phyloP scores from a whole-genome alignment of 1,140 invertebrate species.

The Drosophila parabipectinata region DNA sequence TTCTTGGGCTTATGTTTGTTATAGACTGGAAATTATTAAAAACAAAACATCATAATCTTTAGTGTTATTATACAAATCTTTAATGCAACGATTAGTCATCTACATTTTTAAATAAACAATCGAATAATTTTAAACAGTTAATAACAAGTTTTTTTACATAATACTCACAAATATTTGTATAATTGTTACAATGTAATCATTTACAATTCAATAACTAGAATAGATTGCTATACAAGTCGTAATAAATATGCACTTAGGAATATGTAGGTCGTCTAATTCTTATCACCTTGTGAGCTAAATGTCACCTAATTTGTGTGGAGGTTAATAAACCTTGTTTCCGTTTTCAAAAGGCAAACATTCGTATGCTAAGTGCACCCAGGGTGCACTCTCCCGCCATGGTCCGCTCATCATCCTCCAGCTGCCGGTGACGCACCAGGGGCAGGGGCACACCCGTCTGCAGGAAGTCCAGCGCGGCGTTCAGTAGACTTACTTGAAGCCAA shows the following conservation, averaged over 20 bases:
- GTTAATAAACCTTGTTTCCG: background rate
- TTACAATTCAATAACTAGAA: background rate
- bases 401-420: conserved; percentile 34
- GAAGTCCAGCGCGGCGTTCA: conserved; percentile 36
- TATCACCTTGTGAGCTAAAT: background rate
- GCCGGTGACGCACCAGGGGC: conserved; percentile 23
- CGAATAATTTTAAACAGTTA: no score
- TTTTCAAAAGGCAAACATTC: conserved; percentile 43
- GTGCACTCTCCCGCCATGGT: conserved; percentile 41
- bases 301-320: background rate
- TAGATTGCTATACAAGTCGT: background rate
- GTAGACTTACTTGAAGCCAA: conserved; percentile 38
- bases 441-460: conserved; percentile 27
- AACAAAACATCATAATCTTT: no score
- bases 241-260: background rate
- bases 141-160: no score
- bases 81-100: no score
- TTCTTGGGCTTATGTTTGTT: no score
- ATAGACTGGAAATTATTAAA: no score
- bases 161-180: no score
- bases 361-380: conserved; percentile 43
- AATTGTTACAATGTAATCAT: no score
- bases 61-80: no score
- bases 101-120: no score
- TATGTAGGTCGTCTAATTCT: background rate